Evolutionary conservation across 2,113 vertebrate genomes (phyloP).

Genomic region (Nerophis ophidion): DNA sequence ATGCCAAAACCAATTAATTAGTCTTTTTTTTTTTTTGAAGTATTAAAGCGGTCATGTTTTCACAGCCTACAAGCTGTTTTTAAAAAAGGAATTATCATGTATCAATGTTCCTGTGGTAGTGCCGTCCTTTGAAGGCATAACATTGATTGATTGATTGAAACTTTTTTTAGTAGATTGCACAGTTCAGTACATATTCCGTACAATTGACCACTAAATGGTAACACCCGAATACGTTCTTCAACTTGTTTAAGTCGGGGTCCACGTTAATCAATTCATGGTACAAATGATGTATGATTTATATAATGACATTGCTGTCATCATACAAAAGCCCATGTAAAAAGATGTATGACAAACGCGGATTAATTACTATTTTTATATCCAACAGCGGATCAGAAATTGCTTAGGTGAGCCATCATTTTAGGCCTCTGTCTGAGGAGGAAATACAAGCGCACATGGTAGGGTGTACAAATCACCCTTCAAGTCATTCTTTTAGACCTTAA

Average conservation of each 20-base stretch:
- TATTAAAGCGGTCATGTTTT: constrained; percentile 15
- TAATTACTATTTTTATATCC: constrained; percentile 44
- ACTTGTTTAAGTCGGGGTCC: too few relatives aligned
- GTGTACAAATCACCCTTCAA: background rate
- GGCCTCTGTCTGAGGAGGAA: constrained; percentile 6
- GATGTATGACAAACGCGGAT: constrained; percentile 21
- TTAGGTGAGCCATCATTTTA: constrained; percentile 24
- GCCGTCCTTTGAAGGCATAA: constrained; percentile 23
- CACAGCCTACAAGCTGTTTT: background rate
- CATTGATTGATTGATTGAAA: too few relatives aligned
- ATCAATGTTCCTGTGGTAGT: constrained; percentile 36
- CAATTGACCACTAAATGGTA: too few relatives aligned
- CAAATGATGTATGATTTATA: too few relatives aligned
- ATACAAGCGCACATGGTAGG: constrained; percentile 8
- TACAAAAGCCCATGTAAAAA: constrained; percentile 15
- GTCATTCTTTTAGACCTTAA: background rate
- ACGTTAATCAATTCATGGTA: too few relatives aligned
- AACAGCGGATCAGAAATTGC: constrained; percentile 29
- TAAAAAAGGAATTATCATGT: constrained; percentile 22
- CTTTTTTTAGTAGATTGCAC: too few relatives aligned
- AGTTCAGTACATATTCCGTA: too few relatives aligned
- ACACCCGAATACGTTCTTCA: too few relatives aligned
- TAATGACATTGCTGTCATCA: constrained; percentile 28
- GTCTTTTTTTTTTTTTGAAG: background rate
- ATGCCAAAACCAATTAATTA: constrained; percentile 11